Conservation (phyloP, 2,113 vertebrate genomes). For the Probosciger aterrimus region DNA sequence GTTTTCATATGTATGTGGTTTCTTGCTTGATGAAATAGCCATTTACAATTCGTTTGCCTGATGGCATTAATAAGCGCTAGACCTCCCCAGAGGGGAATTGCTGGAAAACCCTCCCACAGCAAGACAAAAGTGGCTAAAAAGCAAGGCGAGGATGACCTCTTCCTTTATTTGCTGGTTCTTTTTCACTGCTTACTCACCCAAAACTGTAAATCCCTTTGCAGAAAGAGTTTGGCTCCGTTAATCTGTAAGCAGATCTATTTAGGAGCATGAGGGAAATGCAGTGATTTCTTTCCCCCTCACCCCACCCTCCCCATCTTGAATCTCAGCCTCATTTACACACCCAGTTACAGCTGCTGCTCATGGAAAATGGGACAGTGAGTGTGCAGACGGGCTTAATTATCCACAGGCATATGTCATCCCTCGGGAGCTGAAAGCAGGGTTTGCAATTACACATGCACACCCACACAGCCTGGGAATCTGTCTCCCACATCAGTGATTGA, state of each 20-base stretch:
- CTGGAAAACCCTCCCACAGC: background rate
- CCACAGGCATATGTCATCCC: background rate
- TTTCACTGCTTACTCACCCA: background rate
- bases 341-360: background rate
- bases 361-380: background rate
- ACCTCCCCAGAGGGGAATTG: background rate
- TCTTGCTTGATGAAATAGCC: background rate
- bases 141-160: background rate
- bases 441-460: background rate
- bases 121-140: background rate
- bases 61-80: background rate
- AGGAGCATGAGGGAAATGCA: fast-evolving
- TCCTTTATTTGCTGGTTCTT: background rate
- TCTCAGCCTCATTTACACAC: background rate
- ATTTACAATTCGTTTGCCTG: background rate
- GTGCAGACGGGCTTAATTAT: background rate
- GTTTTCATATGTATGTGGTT: background rate
- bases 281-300: background rate
- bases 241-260: background rate
- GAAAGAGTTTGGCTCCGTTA: background rate
- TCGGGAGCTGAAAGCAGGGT: background rate
- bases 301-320: background rate
- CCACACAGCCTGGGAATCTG: background rate
- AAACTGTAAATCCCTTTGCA: background rate
- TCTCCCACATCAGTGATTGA: background rate